A percentile compares a stretch with the other conserved stretches of the same genome.
These are phyloP conservation scores for Drosophila auraria DNA, from an alignment of 1,140 invertebrate genomes.

Conservation along the genomic window DNA sequence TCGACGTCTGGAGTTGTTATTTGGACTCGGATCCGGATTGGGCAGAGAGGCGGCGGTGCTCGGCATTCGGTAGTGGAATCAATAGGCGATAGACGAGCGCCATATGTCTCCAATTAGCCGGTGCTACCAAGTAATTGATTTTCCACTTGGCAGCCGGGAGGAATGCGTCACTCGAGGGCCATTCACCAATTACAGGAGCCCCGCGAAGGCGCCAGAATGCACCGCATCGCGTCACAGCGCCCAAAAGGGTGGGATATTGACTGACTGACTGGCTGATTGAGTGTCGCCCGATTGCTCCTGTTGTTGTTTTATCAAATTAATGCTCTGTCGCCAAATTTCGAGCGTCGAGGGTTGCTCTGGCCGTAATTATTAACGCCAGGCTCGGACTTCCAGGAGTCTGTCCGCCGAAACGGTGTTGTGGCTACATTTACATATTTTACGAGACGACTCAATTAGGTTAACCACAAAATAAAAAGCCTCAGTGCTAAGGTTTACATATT, in stretches of 20 bases:
- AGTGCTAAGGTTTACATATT: slow-evolving; percentile 78
- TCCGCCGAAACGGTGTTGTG: slow-evolving; percentile 16
- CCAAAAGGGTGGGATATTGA: slow-evolving; percentile 7
- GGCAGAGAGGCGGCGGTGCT: neutral
- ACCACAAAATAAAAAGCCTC: slow-evolving; percentile 74
- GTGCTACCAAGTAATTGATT: slow-evolving; percentile 58
- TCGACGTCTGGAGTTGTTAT: slow-evolving; percentile 24
- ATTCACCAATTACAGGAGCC: slow-evolving; percentile 52
- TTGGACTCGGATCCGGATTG: slow-evolving; percentile 11
- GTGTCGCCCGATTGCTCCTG: slow-evolving; percentile 14
- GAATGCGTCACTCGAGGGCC: slow-evolving; percentile 42
- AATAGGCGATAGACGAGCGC: slow-evolving; percentile 50
- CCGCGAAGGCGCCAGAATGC: slow-evolving; percentile 30
- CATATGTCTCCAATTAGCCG: slow-evolving; percentile 71
- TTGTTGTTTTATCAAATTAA: slow-evolving; percentile 81
- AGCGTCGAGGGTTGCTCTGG: slow-evolving; percentile 16
- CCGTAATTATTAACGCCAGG: slow-evolving; percentile 38
- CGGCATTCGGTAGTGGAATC: slow-evolving; percentile 27
- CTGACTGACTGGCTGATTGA: slow-evolving; percentile 21
- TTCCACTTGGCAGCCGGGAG: slow-evolving; percentile 41
- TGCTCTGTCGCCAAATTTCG: slow-evolving; percentile 30
- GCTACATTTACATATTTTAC: slow-evolving; percentile 75
- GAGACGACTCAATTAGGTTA: slow-evolving; percentile 84
- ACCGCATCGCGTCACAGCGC: neutral
- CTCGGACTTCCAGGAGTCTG: slow-evolving; percentile 3